Base-by-base conservation (phyloP, 92 coral and sea anemone species). In the Muricea muricata region DNA sequence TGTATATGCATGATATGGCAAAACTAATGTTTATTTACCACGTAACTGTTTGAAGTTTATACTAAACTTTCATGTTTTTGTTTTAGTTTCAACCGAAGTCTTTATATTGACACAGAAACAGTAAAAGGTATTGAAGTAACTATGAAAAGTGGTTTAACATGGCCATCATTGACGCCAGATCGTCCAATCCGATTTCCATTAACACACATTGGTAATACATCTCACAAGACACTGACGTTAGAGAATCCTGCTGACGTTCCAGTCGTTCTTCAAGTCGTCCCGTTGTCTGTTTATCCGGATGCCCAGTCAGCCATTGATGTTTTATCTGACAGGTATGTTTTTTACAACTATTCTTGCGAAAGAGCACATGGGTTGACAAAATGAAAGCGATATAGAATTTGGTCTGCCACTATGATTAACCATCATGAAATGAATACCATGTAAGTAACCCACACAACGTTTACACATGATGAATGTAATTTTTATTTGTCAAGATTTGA, bases 171-270 rank as follows among this genome's bases (percentile, higher is more conserved):
- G 82, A 89, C 98, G 17, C 93, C 97, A 14, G 99, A 90, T 73
- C 92, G 94, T 84, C 99, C 99, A 11, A 86, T 96, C 86, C 92
- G 93, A 80, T 96, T 96, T 73, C 99, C 99, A 15, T 88, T 96
- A 2, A 96, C 99, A 4, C 99, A 96, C 33, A 84, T 96, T 65
- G 99, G 99, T 6, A 96, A 96, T 55, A 79, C 77, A 84, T 96
- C 99, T 39, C 56, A 80, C 55, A 93, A 92, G 89, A 80, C 91
- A 58, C 89, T 96, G 83, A 41, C 63, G 23, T 82, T 96, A 61
- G 97, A 93, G 61, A 96, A 96, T 50, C 97, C 99, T 20, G 95
- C 98, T 18, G 97, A 96, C 61, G 93, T 89, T 0, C 91, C 90
- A 23, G 94, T 96, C 24, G 87, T 96, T 26, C 92, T 85, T 1